Base-by-base conservation (phyloP, 53 echinoderm and acorn worm genomes). In the Luidia sarsii region DNA sequence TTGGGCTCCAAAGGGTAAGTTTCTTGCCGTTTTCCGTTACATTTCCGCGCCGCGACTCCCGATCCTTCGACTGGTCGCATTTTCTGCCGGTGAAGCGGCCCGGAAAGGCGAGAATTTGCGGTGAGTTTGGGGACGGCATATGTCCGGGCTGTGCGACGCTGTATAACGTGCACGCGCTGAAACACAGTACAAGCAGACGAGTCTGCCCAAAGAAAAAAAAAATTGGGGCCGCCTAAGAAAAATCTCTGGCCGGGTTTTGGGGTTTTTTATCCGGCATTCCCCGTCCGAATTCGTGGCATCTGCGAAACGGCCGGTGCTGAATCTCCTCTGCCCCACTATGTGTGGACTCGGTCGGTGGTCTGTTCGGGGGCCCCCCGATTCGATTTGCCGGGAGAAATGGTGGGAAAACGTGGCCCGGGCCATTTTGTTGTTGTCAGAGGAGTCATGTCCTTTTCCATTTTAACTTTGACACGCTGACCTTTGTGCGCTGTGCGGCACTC, bases 391-490 rank as follows among this genome's bases (percentile, higher is more conserved):
- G 11, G 41, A 41, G 41, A 41, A 41, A n/a, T n/a, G n/a, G n/a
- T n/a, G 64, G 38, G 28, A 74, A 59, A 77, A 77, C 77, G 60
- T 61, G 77, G n/a, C 45, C 59, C 61, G 37, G 61, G 19, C 77
- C 45, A 61, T 60, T n/a, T 77, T 77, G 77, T 77, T 74, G 74
- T 74, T 61, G 45, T 48, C 46, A n/a, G 45, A 46, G 22, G 15
- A 15, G 8, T 21, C 67, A 60, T 77, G 77, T 77, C 77, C 77
- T 61, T 77, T 77, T 77, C 77, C 77, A 77, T 77, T 77, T 77
- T 77, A 77, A 77, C 77, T 77, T 77, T 77, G 77, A 77, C 77
- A 77, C 61, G 77, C n/a, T 86, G 87, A 80, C 80, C 87, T 80
- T 86, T 86, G 80, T 80, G 87, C 80, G 80, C 68, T 56, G 27